These are phyloP conservation scores for Centropristis striata DNA, from an alignment of 2,113 vertebrate species.

Conservation along the genomic window DNA sequence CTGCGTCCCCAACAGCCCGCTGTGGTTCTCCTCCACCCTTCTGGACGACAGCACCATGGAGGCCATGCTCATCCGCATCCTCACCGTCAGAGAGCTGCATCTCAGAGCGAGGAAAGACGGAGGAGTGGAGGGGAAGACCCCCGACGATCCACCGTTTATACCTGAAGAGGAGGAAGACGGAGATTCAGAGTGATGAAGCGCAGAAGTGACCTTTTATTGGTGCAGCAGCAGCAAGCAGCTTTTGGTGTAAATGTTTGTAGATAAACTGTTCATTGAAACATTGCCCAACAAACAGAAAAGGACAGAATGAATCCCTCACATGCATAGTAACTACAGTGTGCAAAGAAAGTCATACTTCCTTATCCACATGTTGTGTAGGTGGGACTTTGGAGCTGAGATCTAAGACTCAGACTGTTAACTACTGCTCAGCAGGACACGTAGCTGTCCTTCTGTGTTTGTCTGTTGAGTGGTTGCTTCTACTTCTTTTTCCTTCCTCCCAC, in stretches of 20 bases:
- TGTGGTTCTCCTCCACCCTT: conserved; percentile 95
- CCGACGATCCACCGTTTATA: conserved; percentile 23
- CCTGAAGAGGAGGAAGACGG: conserved; percentile 35
- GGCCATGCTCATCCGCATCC: conserved; percentile 95
- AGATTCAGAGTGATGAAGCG: conserved; percentile 64
- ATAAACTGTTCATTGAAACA: conserved; percentile 26
- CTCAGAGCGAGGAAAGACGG: conserved; percentile 82
- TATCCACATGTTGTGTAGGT: not conserved
- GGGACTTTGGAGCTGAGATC: not conserved
- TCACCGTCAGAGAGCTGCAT: conserved; percentile 94
- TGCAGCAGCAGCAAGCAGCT: not conserved
- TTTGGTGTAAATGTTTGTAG: conserved; percentile 53
- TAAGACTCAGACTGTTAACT: conserved; percentile 24
- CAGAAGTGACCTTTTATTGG: conserved; percentile 57
- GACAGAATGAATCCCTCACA: not conserved
- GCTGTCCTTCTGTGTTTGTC: conserved; percentile 9
- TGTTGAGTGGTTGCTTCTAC: conserved; percentile 19
- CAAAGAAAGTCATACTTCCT: conserved; percentile 1
- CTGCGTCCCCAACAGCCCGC: conserved; percentile 96
- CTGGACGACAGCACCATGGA: conserved; percentile 94
- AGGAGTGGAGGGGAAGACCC: not conserved
- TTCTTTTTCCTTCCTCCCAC: conserved; percentile 16
- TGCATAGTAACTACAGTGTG: not conserved
- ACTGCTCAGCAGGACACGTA: conserved; percentile 3
- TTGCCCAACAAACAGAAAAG: conserved; percentile 9